Base-by-base conservation (phyloP, 2,797 vertebrate species). In the Sebastolobus alascanus region DNA sequence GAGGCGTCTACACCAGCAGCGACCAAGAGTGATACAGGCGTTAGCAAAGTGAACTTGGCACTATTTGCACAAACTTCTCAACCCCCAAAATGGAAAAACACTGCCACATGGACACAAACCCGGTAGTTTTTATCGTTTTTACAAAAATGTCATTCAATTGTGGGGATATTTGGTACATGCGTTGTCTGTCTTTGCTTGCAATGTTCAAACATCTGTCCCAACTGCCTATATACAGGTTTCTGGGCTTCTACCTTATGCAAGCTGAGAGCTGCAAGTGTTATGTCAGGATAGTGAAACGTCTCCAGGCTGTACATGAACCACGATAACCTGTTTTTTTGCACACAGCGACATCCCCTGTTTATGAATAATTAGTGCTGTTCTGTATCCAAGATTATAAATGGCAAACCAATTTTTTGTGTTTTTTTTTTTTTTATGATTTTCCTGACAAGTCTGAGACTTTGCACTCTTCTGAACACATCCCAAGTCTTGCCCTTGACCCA, bases 401-500 rank as follows among this genome's bases (percentile, higher is more conserved):
- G 50, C 73, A 4, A 59, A 46, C 56, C 8, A 2, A 14, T 29
- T 79, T 79, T 68, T 72, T 68, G 7, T 40, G 9, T 27, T 33
- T 68, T 77, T 18, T 9, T n/a, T 52, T 52, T 20, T 52, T 52
- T 52, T n/a, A n/a, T 75, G 20, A 80, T 81, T 79, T 85, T 71
- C 29, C 68, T 80, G 63, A 77, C 73, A 82, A 70, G 83, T 92
- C 75, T 93, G 88, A 92, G 90, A 90, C 89, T 91, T 92, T 79
- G 65, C 89, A 92, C 87, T 89, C 76, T 93, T 67, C 84, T 90
- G 85, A 93, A 87, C 79, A 90, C 82, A 90, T 86, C 88, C 77
- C 77, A 91, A 92, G 87, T 87, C 71, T 92, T 93, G 83, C 92
- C 93, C 90, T 90, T 94, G 87, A 93, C 89, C 82, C 91, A 91